Evolutionary conservation across 1,140 invertebrate genomes (phyloP), one percentile per base, ranked within the genome.

Genomic region (Psilanteris sp.): DNA sequence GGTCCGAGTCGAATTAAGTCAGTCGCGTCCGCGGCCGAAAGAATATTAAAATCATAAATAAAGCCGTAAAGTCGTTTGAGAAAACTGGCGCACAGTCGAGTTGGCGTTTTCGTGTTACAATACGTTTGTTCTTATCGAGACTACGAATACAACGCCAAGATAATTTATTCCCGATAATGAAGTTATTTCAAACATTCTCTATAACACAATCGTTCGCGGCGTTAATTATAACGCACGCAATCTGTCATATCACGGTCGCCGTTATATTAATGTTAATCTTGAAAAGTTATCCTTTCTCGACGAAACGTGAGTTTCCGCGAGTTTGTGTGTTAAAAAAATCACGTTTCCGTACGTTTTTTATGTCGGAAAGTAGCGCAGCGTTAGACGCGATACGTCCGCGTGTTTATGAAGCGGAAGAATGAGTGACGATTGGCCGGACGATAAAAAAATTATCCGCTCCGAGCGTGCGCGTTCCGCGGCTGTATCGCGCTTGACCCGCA

Each of bases 371-470:
- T 29, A 8, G 29, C 26, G 14, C 29, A 24, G 22, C 14, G 32
- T 62, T 62, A 15, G 55, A 66, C 20, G 31, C 32, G 10, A 24
- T 18, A 11, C 14, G 27, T 46, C 27, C 5, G n/a, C n/a, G 37
- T 57, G 41, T 27, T 54, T 31, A 15, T 9, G 59, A 66, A 52
- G 27, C 59, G 48, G 48, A 64, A 57, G 70, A 73, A 73, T 62
- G 68, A 73, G 39, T 66, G 50, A 64, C 59, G 70, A 73, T 73
- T 73, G 70, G 52, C 15, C 34, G 59, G 43, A 43, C 55, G 70
- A 73, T 73, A 73, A 73, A 62, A 64, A 73, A 73, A 55, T 64
- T 73, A 64, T 64, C 44, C 52, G 43, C 50, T 50, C 48, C 24
- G 70, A 73, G 59, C 44, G 52, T 73, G 70, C 70, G 59, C 70